phyloP scores from a whole-genome alignment of 2,113 vertebrate species.

The Pomatorhinus ruficollis region DNA sequence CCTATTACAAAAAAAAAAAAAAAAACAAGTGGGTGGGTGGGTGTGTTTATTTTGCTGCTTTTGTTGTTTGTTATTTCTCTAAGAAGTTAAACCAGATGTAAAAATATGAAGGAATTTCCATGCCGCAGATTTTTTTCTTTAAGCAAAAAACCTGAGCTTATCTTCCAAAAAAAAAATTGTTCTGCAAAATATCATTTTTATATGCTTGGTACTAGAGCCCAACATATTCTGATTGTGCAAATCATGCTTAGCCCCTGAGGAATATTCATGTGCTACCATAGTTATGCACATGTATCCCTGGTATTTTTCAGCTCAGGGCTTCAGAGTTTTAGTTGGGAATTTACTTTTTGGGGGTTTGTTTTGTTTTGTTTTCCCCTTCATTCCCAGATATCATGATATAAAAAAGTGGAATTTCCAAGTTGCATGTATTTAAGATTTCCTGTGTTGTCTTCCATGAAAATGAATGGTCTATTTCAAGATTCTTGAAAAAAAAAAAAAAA shows the following conservation, averaged over 20 bases:
- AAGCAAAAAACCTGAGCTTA: background rate
- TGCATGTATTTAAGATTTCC: background rate
- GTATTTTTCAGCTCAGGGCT: background rate
- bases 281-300: background rate
- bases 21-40: fast-evolving
- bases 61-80: background rate
- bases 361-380: fast-evolving
- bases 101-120: background rate
- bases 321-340: background rate
- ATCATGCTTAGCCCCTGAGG: background rate
- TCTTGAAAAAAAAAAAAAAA: background rate
- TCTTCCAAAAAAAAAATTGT: background rate
- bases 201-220: background rate
- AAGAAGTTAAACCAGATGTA: background rate
- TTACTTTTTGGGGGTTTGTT: background rate
- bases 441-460: background rate
- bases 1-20: background rate
- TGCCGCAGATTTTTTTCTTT: background rate
- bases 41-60: background rate
- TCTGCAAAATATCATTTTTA: background rate
- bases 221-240: background rate
- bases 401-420: background rate
- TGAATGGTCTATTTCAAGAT: background rate
- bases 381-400: background rate
- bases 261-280: background rate